Evolutionary conservation across 2,113 vertebrate species (phyloP), one percentile per base, ranked within the genome.

Genomic region (Sturnus vulgaris): DNA sequence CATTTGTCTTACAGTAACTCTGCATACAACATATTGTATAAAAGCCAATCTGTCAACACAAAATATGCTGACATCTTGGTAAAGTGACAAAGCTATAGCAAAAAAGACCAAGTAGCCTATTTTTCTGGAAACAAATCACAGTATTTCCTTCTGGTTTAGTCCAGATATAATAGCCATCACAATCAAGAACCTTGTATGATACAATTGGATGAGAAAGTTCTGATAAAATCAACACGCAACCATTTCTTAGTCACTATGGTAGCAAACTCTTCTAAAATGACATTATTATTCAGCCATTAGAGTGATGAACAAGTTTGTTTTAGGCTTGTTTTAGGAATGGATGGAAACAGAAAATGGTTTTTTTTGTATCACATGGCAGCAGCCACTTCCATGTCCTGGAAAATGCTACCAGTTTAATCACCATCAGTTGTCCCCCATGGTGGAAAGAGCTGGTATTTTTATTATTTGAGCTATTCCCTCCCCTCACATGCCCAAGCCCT

Each of bases 81-180:
- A 87, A 96, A 95, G 90, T 96, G 93, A 94, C 79, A 94, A 55
- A 86, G 88, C 90, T 50, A 53, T 49, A 95, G 88, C 70, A 87
- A 87, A 95, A 72, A 75, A 37, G 27, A 90, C 22, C 73, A 63
- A 76, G 37, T 15, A 90, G 27, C 16, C 64, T 55, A 5, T 56
- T 87, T 82, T 81, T 68, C 50, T 47, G 60, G 80, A 82, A 96
- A 94, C 11, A 70, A 78, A 75, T 12, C 2, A 7, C 31, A 84
- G 3, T 86, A 72, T 60, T 73, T 76, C 49, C 35, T 65, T 66
- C 49, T 76, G 30, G 1, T 95, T 84, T 52, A 93, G 81, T 47
- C 53, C 69, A 84, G 42, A 46, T 60, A 94, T 57, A 86, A 86
- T 30, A 65, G 76, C 53, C 79, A 42, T 79, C 1, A 4, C 72